Conservation (phyloP, 2,113 vertebrate genomes). For the Aegotheles bennettii region DNA sequence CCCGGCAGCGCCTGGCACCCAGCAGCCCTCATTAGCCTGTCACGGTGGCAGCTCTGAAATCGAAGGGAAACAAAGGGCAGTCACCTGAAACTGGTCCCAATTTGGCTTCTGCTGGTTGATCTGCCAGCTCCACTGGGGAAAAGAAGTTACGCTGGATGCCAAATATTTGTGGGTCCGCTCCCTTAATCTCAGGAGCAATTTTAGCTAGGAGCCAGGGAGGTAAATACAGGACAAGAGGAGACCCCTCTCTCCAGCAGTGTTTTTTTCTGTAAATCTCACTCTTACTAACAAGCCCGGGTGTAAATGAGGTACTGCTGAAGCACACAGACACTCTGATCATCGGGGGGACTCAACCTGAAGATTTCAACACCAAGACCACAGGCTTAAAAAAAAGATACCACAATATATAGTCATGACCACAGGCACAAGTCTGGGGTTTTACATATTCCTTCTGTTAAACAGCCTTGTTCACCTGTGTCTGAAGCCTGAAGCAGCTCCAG, state of each 20-base stretch:
- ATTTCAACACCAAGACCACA: background rate
- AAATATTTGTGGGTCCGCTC: constrained; percentile 3
- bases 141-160: constrained; percentile 17
- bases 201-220: background rate
- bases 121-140: constrained; percentile 19
- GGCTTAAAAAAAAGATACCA: background rate
- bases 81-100: constrained; percentile 31
- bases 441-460: background rate
- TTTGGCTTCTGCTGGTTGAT: constrained; percentile 53
- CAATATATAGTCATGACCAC: background rate
- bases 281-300: background rate
- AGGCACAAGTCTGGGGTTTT: background rate
- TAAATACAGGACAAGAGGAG: background rate
- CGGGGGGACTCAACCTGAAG: fast-evolving
- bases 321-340: background rate
- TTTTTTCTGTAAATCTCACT: background rate
- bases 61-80: constrained; percentile 34
- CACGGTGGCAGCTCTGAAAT: constrained; percentile 22
- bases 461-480: background rate
- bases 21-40: constrained; percentile 35
- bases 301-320: background rate
- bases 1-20: constrained; percentile 21
- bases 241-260: background rate
- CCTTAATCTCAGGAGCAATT: background rate
- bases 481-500: background rate